These are phyloP conservation scores for Ips nitidus DNA, from an alignment of 1,140 invertebrate genomes.

Conservation along the genomic window DNA sequence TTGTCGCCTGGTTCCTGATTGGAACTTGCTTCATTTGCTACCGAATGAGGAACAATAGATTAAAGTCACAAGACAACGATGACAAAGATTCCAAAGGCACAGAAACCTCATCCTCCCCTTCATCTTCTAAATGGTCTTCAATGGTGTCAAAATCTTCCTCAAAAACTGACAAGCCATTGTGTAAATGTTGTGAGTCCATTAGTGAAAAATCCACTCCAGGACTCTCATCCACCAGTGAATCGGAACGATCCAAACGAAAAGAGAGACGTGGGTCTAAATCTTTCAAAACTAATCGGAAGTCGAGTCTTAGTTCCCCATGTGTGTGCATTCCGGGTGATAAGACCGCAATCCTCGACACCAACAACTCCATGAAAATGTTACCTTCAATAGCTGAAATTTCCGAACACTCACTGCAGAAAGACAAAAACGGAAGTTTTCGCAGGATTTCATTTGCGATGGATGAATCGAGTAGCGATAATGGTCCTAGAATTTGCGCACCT, in stretches of 20 bases:
- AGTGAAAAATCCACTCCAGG: conserved; percentile 31
- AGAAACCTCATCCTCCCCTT: conserved; percentile 17
- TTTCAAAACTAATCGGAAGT: conserved; percentile 5
- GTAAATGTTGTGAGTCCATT: conserved; percentile 33
- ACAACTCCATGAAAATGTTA: conserved; percentile 36
- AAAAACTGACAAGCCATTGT: conserved; percentile 22
- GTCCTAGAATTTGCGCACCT: conserved; percentile 11
- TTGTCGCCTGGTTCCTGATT: conserved; percentile 48
- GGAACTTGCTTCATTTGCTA: conserved; percentile 48
- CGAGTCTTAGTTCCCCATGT: conserved; percentile 23
- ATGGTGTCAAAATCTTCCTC: conserved; percentile 30
- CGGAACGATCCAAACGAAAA: conserved; percentile 26
- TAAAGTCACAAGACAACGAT: not conserved
- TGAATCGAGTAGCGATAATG: conserved; percentile 14
- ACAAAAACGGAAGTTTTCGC: conserved; percentile 16
- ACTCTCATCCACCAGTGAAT: conserved; percentile 33
- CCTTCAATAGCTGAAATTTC: conserved; percentile 42
- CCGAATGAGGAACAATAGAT: conserved; percentile 37
- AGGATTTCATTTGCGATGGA: conserved; percentile 18
- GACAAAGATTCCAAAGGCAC: conserved; percentile 6
- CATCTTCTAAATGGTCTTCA: conserved; percentile 32
- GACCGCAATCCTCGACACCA: conserved; percentile 32
- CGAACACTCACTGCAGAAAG: conserved; percentile 29
- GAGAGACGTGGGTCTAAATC: not conserved
- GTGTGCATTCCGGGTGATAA: conserved; percentile 15